Evolutionary conservation across 2,797 vertebrate species (phyloP), one percentile per base, ranked within the genome.

Genomic region (Enteromius paludinosus): DNA sequence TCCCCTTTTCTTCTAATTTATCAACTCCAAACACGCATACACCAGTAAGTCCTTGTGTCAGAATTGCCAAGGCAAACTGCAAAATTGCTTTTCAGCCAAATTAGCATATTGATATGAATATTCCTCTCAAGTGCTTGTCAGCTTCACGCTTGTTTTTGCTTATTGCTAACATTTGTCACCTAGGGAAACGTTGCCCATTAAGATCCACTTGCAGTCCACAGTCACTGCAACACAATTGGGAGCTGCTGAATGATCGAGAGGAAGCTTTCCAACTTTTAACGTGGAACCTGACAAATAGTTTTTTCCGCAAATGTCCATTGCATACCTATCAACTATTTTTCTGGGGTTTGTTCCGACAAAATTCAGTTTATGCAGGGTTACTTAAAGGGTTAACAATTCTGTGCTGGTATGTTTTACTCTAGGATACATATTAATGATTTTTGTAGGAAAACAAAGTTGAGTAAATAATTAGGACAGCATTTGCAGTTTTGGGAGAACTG

Each of bases 81-180:
- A 62, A 73, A 73, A 74, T 65, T 41, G 79, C 56, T 54, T 81
- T 74, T 65, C 70, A 49, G 25, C 28, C 12, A 72, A 80, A 72
- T 80, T 71, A 45, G 68, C 78, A 71, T 62, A 71, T 72, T 72
- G 78, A 80, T 80, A 71, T 71, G 25, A 80, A 80, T 80, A 59
- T 61, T 70, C 76, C 45, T 52, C 79, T 72, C 14, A 73, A 64
- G 78, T 65, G 45, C 45, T 73, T 73, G 69, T 73, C 79, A 81
- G 12, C 41, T 20, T 64, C 69, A 28, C 0, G 28, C 70, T 65
- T 81, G 79, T 73, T 74, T 74, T 73, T 81, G n/a, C 70, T 73
- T 72, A 64, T 81, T 45, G 43, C 69, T 73, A 38, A 33, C n/a
- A 25, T 74, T 81, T 74, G 70, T 64, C 70, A 74, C 79, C 59